Percentiles rank a stretch among this genome's conserved stretches.
Conservation (phyloP, 1,140 invertebrate species). For the Luehdorfia chinensis region DNA sequence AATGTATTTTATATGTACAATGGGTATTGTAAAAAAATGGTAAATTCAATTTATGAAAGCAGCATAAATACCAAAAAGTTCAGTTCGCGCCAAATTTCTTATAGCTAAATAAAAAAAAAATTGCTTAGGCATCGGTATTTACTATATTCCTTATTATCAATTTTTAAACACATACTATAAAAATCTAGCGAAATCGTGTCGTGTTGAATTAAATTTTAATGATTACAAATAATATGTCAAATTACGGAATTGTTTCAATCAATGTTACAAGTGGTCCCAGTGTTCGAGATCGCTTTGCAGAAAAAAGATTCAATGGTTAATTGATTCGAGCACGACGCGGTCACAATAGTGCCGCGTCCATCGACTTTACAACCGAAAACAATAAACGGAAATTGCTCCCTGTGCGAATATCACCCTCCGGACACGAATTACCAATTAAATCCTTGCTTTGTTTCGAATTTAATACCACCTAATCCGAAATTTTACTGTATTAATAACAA, state of each 20-base stretch:
- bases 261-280: not conserved
- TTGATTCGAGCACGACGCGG: constrained; percentile 24
- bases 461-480: constrained; percentile 72
- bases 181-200: no score
- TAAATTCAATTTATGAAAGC: no score
- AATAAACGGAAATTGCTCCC: constrained; percentile 55
- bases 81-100: no score
- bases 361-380: constrained; percentile 58
- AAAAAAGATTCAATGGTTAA: constrained; percentile 17
- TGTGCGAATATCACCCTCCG: constrained; percentile 35
- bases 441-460: constrained; percentile 72
- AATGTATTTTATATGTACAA: no score
- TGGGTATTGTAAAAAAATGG: no score
- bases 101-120: no score
- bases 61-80: no score
- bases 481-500: constrained; percentile 74
- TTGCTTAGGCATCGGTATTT: no score
- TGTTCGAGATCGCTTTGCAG: not conserved
- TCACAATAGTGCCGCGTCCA: constrained; percentile 23
- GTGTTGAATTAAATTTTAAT: no score
- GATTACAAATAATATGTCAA: not conserved
- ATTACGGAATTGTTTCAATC: not conserved
- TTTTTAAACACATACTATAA: no score
- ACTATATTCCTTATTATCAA: no score
- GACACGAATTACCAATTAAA: constrained; percentile 70